These are phyloP conservation scores for Bibio marci DNA, from an alignment of 2,888 invertebrate species.

Conservation along the genomic window DNA sequence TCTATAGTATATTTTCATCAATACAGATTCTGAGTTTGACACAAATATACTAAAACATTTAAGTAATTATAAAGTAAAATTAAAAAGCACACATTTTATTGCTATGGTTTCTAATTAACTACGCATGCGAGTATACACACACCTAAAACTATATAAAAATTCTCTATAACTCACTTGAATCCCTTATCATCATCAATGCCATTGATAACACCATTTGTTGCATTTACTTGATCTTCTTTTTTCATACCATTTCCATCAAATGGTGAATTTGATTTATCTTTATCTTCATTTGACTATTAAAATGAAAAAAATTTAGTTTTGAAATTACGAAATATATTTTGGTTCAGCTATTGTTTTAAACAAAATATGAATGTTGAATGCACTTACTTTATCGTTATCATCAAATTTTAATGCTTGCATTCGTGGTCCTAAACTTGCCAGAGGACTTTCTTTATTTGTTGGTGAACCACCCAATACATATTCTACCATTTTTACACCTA, in stretches of 20 bases:
- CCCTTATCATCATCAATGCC: constrained; percentile 76
- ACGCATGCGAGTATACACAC: no score
- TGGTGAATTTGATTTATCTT: constrained; percentile 37
- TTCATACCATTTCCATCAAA: constrained; percentile 30
- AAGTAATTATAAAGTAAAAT: no score
- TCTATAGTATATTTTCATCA: no score
- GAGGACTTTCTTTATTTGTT: constrained; percentile 49
- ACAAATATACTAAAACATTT: no score
- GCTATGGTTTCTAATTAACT: no score
- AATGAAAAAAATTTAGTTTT: no score
- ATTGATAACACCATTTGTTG: constrained; percentile 43
- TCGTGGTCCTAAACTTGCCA: constrained; percentile 40
- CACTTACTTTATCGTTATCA: constrained; percentile 31
- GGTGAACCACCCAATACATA: constrained; percentile 90
- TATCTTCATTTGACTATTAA: constrained; percentile 31
- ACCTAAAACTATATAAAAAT: no score
- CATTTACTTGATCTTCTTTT: constrained; percentile 35
- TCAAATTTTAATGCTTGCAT: constrained; percentile 45
- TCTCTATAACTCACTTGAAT: constrained; percentile 85
- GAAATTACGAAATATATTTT: no score
- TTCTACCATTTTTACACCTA: constrained; percentile 97
- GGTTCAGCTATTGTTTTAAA: no score
- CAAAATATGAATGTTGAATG: neutral
- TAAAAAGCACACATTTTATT: no score
- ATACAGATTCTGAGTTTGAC: no score